Percentiles rank a stretch among this genome's conserved stretches.
Evolutionary conservation across 2,113 vertebrate genomes (phyloP).

Genomic region (Anolis sagrei): DNA sequence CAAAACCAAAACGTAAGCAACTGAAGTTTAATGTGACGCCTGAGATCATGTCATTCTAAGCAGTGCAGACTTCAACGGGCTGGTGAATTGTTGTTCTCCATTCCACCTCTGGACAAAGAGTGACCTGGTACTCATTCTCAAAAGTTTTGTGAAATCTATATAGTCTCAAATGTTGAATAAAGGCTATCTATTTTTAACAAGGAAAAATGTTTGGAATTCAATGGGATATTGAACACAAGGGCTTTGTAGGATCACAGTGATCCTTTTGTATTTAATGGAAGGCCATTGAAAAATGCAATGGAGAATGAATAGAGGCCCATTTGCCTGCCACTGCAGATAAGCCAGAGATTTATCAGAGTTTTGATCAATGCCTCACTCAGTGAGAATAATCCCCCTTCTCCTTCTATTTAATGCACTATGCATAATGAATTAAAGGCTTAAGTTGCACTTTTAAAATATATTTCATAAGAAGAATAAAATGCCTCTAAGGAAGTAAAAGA

Average conservation of each 20-base stretch:
- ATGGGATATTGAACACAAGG: conserved; percentile 21
- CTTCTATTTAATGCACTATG: conserved; percentile 6
- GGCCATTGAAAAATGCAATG: conserved; percentile 47
- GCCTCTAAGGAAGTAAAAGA: conserved; percentile 10
- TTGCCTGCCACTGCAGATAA: conserved; percentile 55
- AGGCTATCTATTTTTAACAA: conserved; percentile 47
- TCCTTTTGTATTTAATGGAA: conserved; percentile 41
- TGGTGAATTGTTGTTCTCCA: neutral
- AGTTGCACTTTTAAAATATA: conserved; percentile 25
- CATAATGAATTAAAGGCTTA: conserved; percentile 7
- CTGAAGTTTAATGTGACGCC: conserved; percentile 23
- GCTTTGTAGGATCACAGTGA: conserved; percentile 43
- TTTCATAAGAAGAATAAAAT: neutral
- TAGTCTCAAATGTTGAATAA: conserved; percentile 45
- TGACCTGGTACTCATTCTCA: conserved; percentile 36
- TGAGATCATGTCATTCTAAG: neutral
- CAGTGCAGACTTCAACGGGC: conserved; percentile 37
- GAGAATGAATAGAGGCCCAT: conserved; percentile 51
- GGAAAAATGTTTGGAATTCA: conserved; percentile 30
- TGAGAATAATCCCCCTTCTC: conserved; percentile 38
- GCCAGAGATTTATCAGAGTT: conserved; percentile 49
- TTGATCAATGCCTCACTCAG: conserved; percentile 42
- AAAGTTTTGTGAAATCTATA: conserved; percentile 33
- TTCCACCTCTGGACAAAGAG: conserved; percentile 43
- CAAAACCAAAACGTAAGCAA: conserved; percentile 51